Evolutionary conservation across 37 sponge, comb jelly and placozoan species (phyloP).

Genomic region (Spongilla lacustris): DNA sequence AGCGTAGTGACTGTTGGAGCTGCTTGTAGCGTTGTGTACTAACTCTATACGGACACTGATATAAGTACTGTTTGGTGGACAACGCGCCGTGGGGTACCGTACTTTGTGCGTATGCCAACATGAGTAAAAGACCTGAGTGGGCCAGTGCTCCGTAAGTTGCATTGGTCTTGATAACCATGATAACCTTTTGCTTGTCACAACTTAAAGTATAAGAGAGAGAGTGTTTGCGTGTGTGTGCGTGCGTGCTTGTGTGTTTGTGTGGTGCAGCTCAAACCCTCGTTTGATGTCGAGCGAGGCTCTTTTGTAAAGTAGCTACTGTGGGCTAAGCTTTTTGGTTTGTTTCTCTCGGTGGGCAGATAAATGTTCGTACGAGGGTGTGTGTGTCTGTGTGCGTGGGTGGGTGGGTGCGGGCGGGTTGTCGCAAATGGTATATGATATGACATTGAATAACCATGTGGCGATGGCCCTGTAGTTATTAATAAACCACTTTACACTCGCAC

Average conservation of each 20-base stretch:
- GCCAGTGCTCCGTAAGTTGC: not conserved
- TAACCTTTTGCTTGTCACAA: too few species aligned
- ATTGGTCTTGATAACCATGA: not conserved
- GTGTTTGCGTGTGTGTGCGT: too few species aligned
- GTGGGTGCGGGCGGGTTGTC: not conserved
- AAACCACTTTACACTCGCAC: too few species aligned
- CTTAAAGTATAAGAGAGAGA: too few species aligned
- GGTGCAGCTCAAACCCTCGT: too few species aligned
- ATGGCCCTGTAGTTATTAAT: too few species aligned
- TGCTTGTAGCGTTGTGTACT: not conserved
- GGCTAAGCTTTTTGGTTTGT: not conserved
- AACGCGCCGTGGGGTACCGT: not conserved
- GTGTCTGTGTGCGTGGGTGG: not conserved
- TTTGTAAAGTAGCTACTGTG: too few species aligned
- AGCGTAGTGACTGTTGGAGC: not conserved
- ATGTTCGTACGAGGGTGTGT: not conserved
- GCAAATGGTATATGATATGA: too few species aligned
- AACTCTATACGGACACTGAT: not conserved
- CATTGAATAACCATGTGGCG: too few species aligned
- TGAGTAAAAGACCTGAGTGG: not conserved
- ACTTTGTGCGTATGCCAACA: not conserved
- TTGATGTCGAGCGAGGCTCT: too few species aligned
- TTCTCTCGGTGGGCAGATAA: not conserved
- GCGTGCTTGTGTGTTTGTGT: too few species aligned
- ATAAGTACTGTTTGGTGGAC: not conserved